Evolutionary conservation across 2,797 vertebrate species (phyloP), one percentile per base, ranked within the genome.

Genomic region (Chelmon rostratus): DNA sequence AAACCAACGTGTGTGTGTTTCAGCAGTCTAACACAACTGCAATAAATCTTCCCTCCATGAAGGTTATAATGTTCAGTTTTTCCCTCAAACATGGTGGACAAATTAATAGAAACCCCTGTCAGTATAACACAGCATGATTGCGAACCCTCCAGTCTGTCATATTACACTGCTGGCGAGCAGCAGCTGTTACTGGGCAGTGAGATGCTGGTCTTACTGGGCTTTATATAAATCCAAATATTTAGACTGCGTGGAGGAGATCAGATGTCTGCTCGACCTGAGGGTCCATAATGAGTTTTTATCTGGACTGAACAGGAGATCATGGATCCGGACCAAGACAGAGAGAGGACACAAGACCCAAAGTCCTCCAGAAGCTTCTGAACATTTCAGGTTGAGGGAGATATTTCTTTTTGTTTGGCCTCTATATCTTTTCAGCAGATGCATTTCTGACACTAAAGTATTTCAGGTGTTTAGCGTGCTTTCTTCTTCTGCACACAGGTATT

Each of bases 191-290:
- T 25, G 59, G 46, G 33, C 47, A 35, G 8, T 33, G 50, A 68
- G 11, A 77, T 77, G 69, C 67, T 82, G 80, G 70, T 86, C 78
- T 86, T 76, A 76, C 76, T 75, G 73, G 84, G 85, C 72, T 87
- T 92, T 82, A 68, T 70, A 73, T 67, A 11, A 79, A 86, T 57
- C 78, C 79, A 92, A 92, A 93, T 93, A 91, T 94, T 93, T 92
- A 88, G 90, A 76, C 81, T 91, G 81, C n/a, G 56, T 19, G 63
- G 64, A 68, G 15, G 63, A 87, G 88, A 89, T 92, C 84, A 65
- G 73, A 82, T 90, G 33, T 90, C 88, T 44, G 69, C 35, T 10
- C 37, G 67, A 65, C 21, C 57, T 13, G 11, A 37, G 16, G 33
- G 4, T 18, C 58, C 18, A 25, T 85, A 86, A 86, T 86, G 78